A percentile compares a stretch with the other conserved stretches of the same genome.
phyloP scores from a whole-genome alignment of 2,797 vertebrate species.

The Peromyscus melanophrys region DNA sequence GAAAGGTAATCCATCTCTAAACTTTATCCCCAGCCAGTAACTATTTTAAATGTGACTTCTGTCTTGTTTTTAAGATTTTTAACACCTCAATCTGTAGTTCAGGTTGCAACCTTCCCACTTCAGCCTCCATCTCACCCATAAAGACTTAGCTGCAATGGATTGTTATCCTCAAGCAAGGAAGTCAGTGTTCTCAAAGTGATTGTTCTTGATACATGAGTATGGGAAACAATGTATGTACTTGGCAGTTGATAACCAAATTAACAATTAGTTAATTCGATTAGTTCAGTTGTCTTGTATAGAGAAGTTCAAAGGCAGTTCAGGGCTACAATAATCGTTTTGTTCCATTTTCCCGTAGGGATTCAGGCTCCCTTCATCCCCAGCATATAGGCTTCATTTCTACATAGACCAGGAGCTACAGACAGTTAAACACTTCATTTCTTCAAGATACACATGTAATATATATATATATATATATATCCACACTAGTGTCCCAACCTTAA shows the following conservation, averaged over 20 bases:
- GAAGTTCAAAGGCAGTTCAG: not conserved
- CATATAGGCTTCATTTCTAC: not conserved
- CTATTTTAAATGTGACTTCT: constrained; percentile 24
- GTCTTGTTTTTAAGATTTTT: not conserved
- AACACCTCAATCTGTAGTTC: not conserved
- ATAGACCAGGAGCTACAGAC: constrained; percentile 43
- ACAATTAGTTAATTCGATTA: not conserved
- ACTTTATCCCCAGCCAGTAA: not conserved
- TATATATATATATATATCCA: too few species aligned
- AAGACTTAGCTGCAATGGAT: not conserved
- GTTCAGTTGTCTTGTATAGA: too few species aligned
- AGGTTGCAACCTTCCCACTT: not conserved
- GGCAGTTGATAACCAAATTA: not conserved
- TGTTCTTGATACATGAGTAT: not conserved
- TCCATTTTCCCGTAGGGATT: not conserved
- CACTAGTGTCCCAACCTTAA: too few species aligned
- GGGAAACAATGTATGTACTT: not conserved
- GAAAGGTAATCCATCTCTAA: not conserved
- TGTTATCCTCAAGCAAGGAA: constrained; percentile 9
- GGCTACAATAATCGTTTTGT: not conserved
- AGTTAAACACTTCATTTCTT: constrained; percentile 12
- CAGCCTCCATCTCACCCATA: not conserved
- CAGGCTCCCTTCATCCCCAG: not conserved
- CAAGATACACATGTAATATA: too few species aligned
- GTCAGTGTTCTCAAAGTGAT: constrained; percentile 23